Evolutionary conservation across 1,140 invertebrate species (phyloP).

Genomic region (Cydia fagiglandana): DNA sequence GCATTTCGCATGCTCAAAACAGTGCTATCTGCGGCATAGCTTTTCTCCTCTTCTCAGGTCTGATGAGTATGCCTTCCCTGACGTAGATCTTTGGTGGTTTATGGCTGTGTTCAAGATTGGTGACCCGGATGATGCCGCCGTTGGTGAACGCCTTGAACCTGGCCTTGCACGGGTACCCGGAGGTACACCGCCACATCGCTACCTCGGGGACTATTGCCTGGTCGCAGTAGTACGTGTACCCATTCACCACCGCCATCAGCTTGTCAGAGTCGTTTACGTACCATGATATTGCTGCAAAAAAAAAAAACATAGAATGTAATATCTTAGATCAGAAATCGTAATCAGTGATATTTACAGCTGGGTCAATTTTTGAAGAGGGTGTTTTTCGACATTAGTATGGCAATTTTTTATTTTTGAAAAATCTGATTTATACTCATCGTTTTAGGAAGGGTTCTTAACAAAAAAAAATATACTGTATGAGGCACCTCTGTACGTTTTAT

Average conservation of each 20-base stretch:
- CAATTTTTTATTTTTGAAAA: no score
- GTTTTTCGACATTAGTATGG: no score
- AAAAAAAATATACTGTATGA: no score
- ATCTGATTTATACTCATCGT: no score
- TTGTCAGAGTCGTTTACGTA: slow-evolving; percentile 41
- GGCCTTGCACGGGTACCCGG: slow-evolving; percentile 41
- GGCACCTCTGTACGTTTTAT: no score
- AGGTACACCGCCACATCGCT: slow-evolving; percentile 44
- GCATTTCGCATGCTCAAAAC: not conserved
- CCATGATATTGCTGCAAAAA: slow-evolving; percentile 39
- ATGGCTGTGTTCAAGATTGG: slow-evolving; percentile 38
- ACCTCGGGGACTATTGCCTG: not conserved
- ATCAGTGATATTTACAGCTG: no score
- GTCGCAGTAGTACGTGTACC: slow-evolving; percentile 44
- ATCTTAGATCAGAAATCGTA: no score
- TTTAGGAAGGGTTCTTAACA: no score
- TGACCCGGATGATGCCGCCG: slow-evolving; percentile 30
- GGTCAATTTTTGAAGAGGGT: no score
- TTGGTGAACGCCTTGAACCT: slow-evolving; percentile 35
- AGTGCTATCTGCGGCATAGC: not conserved
- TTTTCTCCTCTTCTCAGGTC: slow-evolving; percentile 2
- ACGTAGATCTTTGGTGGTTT: slow-evolving; percentile 16
- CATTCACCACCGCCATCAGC: slow-evolving; percentile 38
- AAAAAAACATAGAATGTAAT: not conserved
- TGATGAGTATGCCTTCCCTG: slow-evolving; percentile 3